Evolutionary conservation across 2,888 invertebrate species (phyloP), one percentile per base, ranked within the genome.

Genomic region (Aromia moschata): DNA sequence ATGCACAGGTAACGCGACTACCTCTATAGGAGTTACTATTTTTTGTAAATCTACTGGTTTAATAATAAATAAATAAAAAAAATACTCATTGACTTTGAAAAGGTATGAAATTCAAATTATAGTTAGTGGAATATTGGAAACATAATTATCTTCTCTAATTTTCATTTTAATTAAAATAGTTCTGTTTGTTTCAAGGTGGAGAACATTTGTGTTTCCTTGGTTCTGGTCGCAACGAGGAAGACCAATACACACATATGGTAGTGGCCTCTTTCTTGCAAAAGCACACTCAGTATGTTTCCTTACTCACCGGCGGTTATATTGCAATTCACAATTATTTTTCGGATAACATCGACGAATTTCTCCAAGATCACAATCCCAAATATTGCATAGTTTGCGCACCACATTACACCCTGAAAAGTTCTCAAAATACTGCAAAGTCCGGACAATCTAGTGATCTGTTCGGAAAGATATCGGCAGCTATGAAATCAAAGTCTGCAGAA

Each of bases 191-290:
- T n/a, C n/a, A 54, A 79, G 79, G 93, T 70, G 90, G 96, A 65
- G 90, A 94, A 77, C 94, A 94, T 79, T 86, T 98, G 64, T 94
- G 94, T 73, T 94, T 94, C 78, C 87, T 98, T 77, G 98, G 98
- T 37, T 95, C 95, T 62, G 98, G 98, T 1, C 86, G 94, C 44
- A 89, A 92, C 69, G 96, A 96, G 75, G 94, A 96, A 82, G 97
- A 98, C 79, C 93, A 93, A 71, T 96, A 96, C 77, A 95, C 97
- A 12, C 93, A 97, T 78, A 99, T 99, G 98, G 97, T 98, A 16
- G 94, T 99, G 11, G 95, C 98, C 3, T 94, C 95, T 56, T 98
- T 99, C 80, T 84, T 99, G 43, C 97, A 98, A 81, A 92, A 93
- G 77, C 93, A 94, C 77, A 93, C 93, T 0, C 91, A 92, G 72